A percentile compares a stretch with the other conserved stretches of the same genome.
phyloP scores from a whole-genome alignment of 2,888 invertebrate genomes.

The Bellardia pandia region DNA sequence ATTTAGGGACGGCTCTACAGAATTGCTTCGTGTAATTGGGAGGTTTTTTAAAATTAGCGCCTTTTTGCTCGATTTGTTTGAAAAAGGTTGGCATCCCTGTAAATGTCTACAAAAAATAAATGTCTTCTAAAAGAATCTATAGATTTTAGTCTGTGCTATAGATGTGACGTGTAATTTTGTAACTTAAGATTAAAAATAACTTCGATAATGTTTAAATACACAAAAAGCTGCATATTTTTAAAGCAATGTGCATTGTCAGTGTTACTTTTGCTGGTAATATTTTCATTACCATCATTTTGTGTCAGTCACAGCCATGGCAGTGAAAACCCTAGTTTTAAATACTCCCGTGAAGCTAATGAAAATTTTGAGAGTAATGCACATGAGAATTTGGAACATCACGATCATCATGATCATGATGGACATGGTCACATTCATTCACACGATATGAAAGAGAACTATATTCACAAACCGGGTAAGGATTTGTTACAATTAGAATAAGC shows the following conservation, averaged over 20 bases:
- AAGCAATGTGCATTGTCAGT: conserved; percentile 19
- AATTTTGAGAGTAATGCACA: conserved; percentile 76
- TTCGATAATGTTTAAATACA: neutral
- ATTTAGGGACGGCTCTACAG: no score
- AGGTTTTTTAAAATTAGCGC: no score
- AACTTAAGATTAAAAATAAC: neutral
- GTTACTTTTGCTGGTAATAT: conserved; percentile 78
- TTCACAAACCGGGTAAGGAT: conserved; percentile 40
- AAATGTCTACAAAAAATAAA: no score
- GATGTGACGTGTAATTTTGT: conserved; percentile 27
- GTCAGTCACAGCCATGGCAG: conserved; percentile 85
- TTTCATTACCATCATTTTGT: conserved; percentile 82
- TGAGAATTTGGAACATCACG: conserved; percentile 68
- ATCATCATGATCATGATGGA: conserved; percentile 74
- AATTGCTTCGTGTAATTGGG: no score
- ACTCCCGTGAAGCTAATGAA: conserved; percentile 88
- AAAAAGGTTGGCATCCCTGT: no score
- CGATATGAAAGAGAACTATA: neutral
- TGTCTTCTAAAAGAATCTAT: neutral
- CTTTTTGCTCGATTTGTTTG: no score
- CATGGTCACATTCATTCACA: neutral
- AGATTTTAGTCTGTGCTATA: no score
- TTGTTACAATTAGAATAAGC: neutral
- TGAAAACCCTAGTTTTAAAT: conserved; percentile 92
- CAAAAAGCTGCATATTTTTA: neutral